These are phyloP conservation scores for Graphium colonna DNA, from an alignment of 2,888 invertebrate species.

Conservation along the genomic window DNA sequence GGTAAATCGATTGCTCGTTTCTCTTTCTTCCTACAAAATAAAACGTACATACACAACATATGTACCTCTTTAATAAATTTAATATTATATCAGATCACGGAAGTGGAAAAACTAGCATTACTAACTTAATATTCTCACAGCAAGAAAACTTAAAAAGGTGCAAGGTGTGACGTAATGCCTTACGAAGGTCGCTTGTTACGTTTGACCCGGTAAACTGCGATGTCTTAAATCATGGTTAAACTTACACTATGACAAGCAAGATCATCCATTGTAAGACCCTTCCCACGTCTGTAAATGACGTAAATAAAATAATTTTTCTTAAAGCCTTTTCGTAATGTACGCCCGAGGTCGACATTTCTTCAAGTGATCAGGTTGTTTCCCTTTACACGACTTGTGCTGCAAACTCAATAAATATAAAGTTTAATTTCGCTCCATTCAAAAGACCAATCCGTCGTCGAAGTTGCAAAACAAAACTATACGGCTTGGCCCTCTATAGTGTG, in stretches of 20 bases:
- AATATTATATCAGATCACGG: no score
- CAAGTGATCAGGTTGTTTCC: conserved; percentile 53
- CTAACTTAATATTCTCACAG: no score
- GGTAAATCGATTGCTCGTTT: no score
- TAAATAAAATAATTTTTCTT: conserved; percentile 24
- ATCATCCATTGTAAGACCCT: background rate
- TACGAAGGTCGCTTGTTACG: background rate
- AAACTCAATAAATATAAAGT: conserved; percentile 28
- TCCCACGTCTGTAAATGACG: conserved; percentile 5
- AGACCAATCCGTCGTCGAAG: conserved; percentile 29
- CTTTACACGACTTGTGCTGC: conserved; percentile 31
- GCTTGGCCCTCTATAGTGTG: conserved; percentile 23
- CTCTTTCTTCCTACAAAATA: no score
- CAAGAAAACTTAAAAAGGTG: background rate
- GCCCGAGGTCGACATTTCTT: conserved; percentile 67
- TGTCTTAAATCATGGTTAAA: background rate
- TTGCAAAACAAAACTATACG: conserved; percentile 33
- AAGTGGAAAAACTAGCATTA: no score
- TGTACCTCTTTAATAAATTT: no score
- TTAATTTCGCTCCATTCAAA: conserved; percentile 14
- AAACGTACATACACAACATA: no score
- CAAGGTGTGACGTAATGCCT: background rate
- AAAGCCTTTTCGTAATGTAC: conserved; percentile 43
- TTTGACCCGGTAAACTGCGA: background rate
- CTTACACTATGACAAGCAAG: background rate